phyloP scores from a whole-genome alignment of 2,888 invertebrate genomes.

The Hirtodrosophila trivittata region DNA sequence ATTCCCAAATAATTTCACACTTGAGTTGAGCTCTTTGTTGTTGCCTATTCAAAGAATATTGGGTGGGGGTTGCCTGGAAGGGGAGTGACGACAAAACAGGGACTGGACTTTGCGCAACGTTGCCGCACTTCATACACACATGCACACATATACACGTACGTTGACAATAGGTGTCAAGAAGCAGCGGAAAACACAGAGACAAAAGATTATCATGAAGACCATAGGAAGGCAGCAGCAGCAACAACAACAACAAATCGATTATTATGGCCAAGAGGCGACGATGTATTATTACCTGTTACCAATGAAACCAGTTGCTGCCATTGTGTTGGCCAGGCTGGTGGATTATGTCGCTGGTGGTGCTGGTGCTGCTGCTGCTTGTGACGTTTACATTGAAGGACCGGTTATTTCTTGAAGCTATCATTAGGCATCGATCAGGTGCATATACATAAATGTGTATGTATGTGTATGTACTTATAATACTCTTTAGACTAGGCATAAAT shows the following conservation, averaged over 20 bases:
- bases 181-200: conserved; percentile 45
- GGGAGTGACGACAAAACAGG: conserved; percentile 1
- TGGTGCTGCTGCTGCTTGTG: conserved; percentile 10
- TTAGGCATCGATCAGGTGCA: conserved; percentile 54
- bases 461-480: conserved; percentile 33
- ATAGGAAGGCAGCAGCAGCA: conserved; percentile 10
- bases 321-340: conserved; percentile 14
- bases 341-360: conserved; percentile 29
- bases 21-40: conserved; percentile 54
- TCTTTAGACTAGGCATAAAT: conserved; percentile 45
- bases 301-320: conserved; percentile 53
- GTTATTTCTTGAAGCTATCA: conserved; percentile 47
- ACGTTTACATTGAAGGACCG: conserved; percentile 42
- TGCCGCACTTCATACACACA: conserved; percentile 58
- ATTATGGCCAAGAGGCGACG: conserved; percentile 58
- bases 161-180: conserved; percentile 75
- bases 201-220: conserved; percentile 65
- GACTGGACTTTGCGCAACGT: conserved; percentile 43
- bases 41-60: neutral
- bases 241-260: conserved; percentile 64
- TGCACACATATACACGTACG: conserved; percentile 38
- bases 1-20: conserved; percentile 78
- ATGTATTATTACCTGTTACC: conserved; percentile 55
- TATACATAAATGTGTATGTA: conserved; percentile 4
- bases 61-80: neutral